Evolutionary conservation across 2,888 invertebrate species (phyloP), one percentile per base, ranked within the genome.

Genomic region (Luperina testacea): DNA sequence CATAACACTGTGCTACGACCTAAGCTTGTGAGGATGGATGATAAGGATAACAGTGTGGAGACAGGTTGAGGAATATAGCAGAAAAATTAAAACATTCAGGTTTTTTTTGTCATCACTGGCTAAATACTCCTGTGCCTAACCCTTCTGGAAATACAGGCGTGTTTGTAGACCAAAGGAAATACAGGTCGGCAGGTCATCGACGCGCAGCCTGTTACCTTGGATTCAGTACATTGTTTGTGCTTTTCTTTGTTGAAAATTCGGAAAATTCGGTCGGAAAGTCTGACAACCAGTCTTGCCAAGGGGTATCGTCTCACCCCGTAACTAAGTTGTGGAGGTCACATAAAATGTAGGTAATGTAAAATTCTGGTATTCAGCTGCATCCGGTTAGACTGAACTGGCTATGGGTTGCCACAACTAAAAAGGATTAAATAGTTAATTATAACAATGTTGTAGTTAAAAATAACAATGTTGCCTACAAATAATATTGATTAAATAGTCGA

Each of bases 1-100:
- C 80, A 75, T 0, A 27, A 7, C 20, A 61, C 38, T 1, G 75
- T 80, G 27, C 17, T 38, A 0, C 81, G 38, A 45, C 80, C 80
- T 0, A 80, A 13, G 3, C 45, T 68, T 0, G 82, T 80, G 7
- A 53, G 75, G 20, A 53, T 80, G 0, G 27, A 59, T 0, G 45
- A 75, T 2, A 45, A 59, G 0, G 45, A 75, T 2, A 45, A 6
- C 1, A 24, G 17, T 6, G 17, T 24, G 57, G 65, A 79, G 42
- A 32, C 4, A 1, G 67, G 57, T 0, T 78, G 78, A 72, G 6
- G 38, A 20, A 0, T 1, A 51, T 51, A 38, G 0, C 17, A 67
- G 24, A 13, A 24, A 9, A 7, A 2, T 9, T 5, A 6, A 8
- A 32, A 32, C 7, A 13, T 48, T 20, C 20, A 72, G 27, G 1